Percentiles rank a stretch among this genome's conserved stretches.
Evolutionary conservation across 2,888 invertebrate species (phyloP).

Genomic region (Sinhomidia bicolor): DNA sequence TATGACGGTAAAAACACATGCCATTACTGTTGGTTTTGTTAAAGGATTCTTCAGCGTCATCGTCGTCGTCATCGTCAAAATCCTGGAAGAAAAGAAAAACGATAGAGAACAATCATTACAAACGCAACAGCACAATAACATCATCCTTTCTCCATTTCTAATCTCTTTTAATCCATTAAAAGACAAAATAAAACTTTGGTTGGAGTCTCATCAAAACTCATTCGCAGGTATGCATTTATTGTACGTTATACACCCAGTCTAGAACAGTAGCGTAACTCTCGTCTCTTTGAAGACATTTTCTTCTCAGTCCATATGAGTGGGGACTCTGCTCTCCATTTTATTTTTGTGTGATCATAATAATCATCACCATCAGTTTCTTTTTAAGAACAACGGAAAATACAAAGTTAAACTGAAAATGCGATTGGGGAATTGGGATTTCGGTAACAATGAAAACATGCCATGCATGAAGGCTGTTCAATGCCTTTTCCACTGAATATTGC

Average conservation of each 20-base stretch:
- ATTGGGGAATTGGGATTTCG: conserved; percentile 3
- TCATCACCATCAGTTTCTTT: neutral
- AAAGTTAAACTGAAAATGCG: neutral
- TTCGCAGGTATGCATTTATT: neutral
- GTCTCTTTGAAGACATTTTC: too few relatives aligned
- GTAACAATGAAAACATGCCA: neutral
- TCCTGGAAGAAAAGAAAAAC: conserved; percentile 64
- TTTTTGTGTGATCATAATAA: too few relatives aligned
- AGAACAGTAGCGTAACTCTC: too few relatives aligned
- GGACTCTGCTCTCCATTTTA: too few relatives aligned
- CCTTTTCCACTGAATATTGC: too few relatives aligned
- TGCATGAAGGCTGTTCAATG: neutral
- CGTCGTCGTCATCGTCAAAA: conserved; percentile 78
- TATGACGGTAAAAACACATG: conserved; percentile 78
- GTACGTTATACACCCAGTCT: too few relatives aligned
- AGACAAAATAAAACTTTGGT: neutral
- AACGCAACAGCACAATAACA: neutral
- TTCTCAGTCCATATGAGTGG: too few relatives aligned
- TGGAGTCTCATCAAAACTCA: neutral
- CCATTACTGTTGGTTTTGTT: conserved; percentile 73
- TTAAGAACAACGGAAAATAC: neutral
- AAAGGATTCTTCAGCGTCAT: conserved; percentile 74
- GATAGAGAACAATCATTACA: neutral
- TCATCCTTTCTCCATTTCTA: neutral
- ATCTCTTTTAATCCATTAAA: neutral